Conservation (phyloP, 2,888 invertebrate genomes). For the Mylabris sibirica region DNA sequence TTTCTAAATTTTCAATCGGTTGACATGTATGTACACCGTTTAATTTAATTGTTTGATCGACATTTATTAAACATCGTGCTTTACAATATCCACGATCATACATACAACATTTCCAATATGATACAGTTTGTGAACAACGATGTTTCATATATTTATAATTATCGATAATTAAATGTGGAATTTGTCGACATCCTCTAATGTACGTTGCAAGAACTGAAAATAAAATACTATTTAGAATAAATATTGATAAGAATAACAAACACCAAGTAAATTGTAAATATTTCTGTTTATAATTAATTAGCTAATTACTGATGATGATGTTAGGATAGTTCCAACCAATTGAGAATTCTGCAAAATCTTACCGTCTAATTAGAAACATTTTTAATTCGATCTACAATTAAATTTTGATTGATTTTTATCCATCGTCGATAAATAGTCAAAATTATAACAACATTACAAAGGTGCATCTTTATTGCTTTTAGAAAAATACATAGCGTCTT, state of each 20-base stretch:
- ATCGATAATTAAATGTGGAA: slow-evolving; percentile 52
- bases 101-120: slow-evolving; percentile 58
- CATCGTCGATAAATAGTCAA: no score
- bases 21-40: slow-evolving; percentile 47
- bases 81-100: slow-evolving; percentile 56
- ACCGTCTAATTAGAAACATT: no score
- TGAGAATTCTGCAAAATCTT: no score
- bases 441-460: no score
- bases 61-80: slow-evolving; percentile 51
- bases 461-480: no score
- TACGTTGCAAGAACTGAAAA: slow-evolving; percentile 54
- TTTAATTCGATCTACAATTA: no score
- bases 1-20: slow-evolving; percentile 28
- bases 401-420: no score
- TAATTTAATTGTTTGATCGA: slow-evolving; percentile 47
- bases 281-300: no score
- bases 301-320: no score
- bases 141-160: slow-evolving; percentile 57
- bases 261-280: neutral
- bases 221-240: slow-evolving; percentile 23
- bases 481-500: no score
- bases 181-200: slow-evolving; percentile 49
- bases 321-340: no score
- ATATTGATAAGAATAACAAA: no score
- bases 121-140: slow-evolving; percentile 51